These are phyloP conservation scores for Speoplatyrhinus poulsoni DNA, from an alignment of 2,113 vertebrate genomes.

Conservation along the genomic window DNA sequence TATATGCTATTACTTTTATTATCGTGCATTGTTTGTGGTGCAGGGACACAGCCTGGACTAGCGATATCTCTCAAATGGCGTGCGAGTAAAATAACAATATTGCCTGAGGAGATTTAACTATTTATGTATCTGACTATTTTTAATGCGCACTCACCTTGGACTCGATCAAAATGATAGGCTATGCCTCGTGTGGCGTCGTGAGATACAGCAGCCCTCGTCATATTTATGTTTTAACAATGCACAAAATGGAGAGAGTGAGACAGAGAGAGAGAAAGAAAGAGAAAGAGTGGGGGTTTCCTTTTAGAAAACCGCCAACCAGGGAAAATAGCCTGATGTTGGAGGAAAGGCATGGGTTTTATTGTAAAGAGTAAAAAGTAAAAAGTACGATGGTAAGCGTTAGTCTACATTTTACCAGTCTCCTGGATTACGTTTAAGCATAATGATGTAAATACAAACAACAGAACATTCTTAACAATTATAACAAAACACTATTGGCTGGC, in stretches of 20 bases:
- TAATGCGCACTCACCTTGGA: constrained; percentile 9
- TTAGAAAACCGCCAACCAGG: background rate
- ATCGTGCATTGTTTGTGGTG: no score
- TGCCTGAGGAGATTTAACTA: background rate
- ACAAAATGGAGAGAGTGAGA: background rate
- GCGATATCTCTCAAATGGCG: no score
- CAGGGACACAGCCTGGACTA: no score
- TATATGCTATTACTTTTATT: no score
- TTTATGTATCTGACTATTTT: constrained; percentile 22
- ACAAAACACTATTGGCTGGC: no score
- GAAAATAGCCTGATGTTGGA: background rate
- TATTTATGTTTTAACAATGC: background rate
- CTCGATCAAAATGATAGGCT: constrained; percentile 1
- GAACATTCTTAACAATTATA: no score
- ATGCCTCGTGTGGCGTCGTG: constrained; percentile 29
- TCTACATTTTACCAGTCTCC: no score
- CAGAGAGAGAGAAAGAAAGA: background rate
- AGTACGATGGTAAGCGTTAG: no score
- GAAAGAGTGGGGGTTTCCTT: background rate
- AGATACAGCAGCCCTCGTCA: constrained; percentile 21
- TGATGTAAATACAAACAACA: no score
- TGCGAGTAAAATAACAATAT: background rate
- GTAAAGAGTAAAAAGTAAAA: no score
- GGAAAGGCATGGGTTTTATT: background rate
- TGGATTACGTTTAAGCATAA: no score